Base-by-base conservation (phyloP, 2,113 vertebrate genomes). In the Rhinolophus sinicus region DNA sequence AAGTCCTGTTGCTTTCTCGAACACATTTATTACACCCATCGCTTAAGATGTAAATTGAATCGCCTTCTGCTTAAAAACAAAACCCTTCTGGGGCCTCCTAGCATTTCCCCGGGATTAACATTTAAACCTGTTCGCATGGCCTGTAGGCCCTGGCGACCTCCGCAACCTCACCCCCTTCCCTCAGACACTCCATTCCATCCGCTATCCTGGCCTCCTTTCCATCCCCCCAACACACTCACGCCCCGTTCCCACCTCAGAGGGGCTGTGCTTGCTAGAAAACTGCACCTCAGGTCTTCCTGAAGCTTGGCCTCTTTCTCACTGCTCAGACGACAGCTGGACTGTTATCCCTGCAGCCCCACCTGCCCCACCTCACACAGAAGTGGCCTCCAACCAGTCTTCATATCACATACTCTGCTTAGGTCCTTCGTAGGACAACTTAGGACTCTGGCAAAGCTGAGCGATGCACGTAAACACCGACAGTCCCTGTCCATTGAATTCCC, bases 401-500 rank as follows among this genome's bases (percentile, higher is more conserved):
- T 24, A 8, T 19, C 67, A 6, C 40, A 30, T 58, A 8, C 38
- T 64, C 16, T 0, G 56, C 12, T 33, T 10, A 2, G 54, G 1
- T 10, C 86, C 73, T 21, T 26, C 19, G 0, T 3, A 0, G 40
- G 40, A 44, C 64, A 35, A 65, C 33, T 5, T 40, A 10, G 1
- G 40, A 24, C 76, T 16, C 47, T 13, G 60, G 76, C 22, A 47
- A 4, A 28, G 6, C 60, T 15, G 40, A 35, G 75, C 6, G 10
- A 33, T 7, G 8, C 22, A n/a, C 50, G 4, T 14, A 14, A 52
- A 26, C 12, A 28, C 8, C 1, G 6, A 28, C 0, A 0, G 28
- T 8, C 80, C n/a, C 92, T 30, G 10, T 28, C 69, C 60, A 40
- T 2, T 5, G 38, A 76, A 19, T 7, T 28, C 47, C n/a, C 30